These are phyloP conservation scores for Carposina sasakii DNA, from an alignment of 1,140 invertebrate genomes.

Conservation along the genomic window DNA sequence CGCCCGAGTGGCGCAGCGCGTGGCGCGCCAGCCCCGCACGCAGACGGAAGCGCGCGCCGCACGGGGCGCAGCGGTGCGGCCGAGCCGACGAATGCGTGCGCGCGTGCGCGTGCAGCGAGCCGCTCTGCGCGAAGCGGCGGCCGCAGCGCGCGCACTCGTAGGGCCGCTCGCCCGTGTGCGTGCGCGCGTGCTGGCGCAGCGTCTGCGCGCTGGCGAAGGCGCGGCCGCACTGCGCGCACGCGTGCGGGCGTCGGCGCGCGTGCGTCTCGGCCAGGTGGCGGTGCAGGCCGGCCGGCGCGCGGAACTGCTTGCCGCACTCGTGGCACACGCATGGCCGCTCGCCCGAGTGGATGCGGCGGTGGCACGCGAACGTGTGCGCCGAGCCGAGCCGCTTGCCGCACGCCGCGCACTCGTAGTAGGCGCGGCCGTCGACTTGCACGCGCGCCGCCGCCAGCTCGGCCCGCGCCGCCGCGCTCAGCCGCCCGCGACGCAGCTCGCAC, in stretches of 20 bases:
- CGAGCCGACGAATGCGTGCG: slow-evolving; percentile 73
- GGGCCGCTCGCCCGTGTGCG: slow-evolving; percentile 78
- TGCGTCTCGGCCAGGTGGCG: slow-evolving; percentile 78
- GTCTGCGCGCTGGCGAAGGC: slow-evolving; percentile 73
- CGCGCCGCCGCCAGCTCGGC: slow-evolving; percentile 38
- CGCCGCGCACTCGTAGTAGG: slow-evolving; percentile 73
- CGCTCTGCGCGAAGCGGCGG: slow-evolving; percentile 63
- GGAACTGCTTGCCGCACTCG: slow-evolving; percentile 83
- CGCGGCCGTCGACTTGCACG: slow-evolving; percentile 38
- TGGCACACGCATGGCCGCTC: slow-evolving; percentile 83
- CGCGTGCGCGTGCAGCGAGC: slow-evolving; percentile 57
- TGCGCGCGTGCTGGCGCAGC: slow-evolving; percentile 76
- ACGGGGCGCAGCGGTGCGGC: slow-evolving; percentile 76
- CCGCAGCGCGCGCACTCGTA: slow-evolving; percentile 74
- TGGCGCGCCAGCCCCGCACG: slow-evolving; percentile 74
- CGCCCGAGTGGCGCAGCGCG: slow-evolving; percentile 77
- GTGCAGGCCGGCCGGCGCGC: slow-evolving; percentile 75
- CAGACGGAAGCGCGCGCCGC: slow-evolving; percentile 76
- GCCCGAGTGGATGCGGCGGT: slow-evolving; percentile 79
- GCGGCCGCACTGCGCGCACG: slow-evolving; percentile 71
- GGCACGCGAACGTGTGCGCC: slow-evolving; percentile 75
- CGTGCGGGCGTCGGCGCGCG: slow-evolving; percentile 73
- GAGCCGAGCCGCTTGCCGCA: slow-evolving; percentile 77
- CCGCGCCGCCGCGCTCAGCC: slow-evolving; percentile 42
- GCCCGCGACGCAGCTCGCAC: slow-evolving; percentile 41